Percentiles rank a stretch among this genome's conserved stretches.
Conservation (phyloP, 2,888 invertebrate species). For the Metopia argyrocephala region DNA sequence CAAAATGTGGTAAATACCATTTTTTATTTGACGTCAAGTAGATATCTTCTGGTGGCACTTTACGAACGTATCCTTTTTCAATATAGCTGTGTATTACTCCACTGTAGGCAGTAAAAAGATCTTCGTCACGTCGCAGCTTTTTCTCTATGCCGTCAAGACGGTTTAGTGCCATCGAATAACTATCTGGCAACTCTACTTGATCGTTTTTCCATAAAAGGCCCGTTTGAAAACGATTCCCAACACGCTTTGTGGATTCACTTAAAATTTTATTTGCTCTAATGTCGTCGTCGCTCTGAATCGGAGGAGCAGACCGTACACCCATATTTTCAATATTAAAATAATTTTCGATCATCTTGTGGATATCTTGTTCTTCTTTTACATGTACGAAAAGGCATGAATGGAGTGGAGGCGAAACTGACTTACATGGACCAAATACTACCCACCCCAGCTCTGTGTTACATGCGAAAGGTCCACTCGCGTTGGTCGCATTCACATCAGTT, state of each 20-base stretch:
- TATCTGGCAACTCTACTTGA: slow-evolving; percentile 21
- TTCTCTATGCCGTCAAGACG: slow-evolving; percentile 30
- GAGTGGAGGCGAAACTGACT: neutral
- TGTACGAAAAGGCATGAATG: slow-evolving; percentile 20
- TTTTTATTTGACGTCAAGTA: slow-evolving; percentile 37
- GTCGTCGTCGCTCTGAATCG: neutral
- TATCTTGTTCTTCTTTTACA: neutral
- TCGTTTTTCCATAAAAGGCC: slow-evolving; percentile 40
- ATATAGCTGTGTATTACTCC: slow-evolving; percentile 22
- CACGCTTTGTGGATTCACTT: neutral
- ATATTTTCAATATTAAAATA: slow-evolving; percentile 39
- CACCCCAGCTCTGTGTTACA: slow-evolving; percentile 58
- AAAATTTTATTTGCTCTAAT: slow-evolving; percentile 18
- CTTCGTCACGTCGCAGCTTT: slow-evolving; percentile 21
- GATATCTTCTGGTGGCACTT: slow-evolving; percentile 43
- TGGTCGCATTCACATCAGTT: neutral
- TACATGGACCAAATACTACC: slow-evolving; percentile 49
- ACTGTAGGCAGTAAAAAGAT: slow-evolving; percentile 14
- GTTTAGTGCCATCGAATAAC: slow-evolving; percentile 38
- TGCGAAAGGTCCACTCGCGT: slow-evolving; percentile 49
- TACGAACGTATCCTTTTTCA: slow-evolving; percentile 21
- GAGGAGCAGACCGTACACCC: slow-evolving; percentile 26
- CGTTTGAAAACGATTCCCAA: slow-evolving; percentile 49
- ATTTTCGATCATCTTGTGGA: slow-evolving; percentile 34
- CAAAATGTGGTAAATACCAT: slow-evolving; percentile 69